Evolutionary conservation across 2,888 invertebrate genomes (phyloP), one percentile per base, ranked within the genome.

Genomic region (Erpobdella octoculata): DNA sequence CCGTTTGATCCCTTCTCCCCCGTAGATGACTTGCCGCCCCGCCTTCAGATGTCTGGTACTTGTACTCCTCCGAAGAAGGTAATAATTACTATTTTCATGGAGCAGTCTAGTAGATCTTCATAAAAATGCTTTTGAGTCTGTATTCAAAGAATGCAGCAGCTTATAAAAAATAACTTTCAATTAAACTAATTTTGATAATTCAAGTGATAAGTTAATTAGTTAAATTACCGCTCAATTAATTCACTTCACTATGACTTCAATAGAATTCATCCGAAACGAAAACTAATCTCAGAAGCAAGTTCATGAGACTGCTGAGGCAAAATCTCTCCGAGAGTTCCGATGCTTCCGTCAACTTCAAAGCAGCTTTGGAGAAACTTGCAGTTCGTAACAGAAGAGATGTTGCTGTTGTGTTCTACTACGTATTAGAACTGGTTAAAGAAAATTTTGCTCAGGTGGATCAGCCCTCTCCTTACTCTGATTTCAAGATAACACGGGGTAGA

Each of bases 1-100:
- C 31, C 33, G 6, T 62, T 62, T 33, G 62, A 62, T 31, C 62
- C 62, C 9, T 62, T 62, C 31, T 62, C 62, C 28, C 62, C 62
- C n/a, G 28, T 62, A 33, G 62, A 62, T 33, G 33, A 53, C 21
- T 41, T 41, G 46, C n/a, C n/a, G n/a, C 12, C 46, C 46, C n/a
- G 28, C 12, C 15, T 25, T 53, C 21, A n/a, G 53, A 53, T 21
- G 8, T 28, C n/a, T 8, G 8, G 53, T 25, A 6, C 8, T 53
- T 9, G 15, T 53, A 21, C 3, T 28, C 18, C 5, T n/a, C 5
- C 48, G n/a, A 3, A 48, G 4, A 9, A 48, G 25, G 48, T 18
- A 21, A 18, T 6, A 3, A 9, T 12, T 9, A 48, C 48, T 21
- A 48, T 48, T 48, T 6, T 25, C 48, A 48, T 9, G 5, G n/a